A percentile compares a stretch with the other conserved stretches of the same genome.
phyloP scores from a whole-genome alignment of 2,888 invertebrate species.

The Zaprionus lineosus region DNA sequence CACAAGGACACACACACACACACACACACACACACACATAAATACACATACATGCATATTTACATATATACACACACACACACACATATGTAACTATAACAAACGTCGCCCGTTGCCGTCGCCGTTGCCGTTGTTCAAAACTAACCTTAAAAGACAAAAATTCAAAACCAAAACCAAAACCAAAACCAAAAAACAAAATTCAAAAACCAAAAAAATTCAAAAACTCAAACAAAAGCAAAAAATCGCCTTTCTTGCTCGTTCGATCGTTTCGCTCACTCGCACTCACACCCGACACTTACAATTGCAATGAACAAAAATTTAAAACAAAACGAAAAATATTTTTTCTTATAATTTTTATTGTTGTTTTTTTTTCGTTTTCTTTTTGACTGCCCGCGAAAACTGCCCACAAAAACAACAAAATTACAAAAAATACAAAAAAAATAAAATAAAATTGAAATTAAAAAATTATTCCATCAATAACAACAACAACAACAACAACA shows the following conservation, averaged over 20 bases:
- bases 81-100: slow-evolving; percentile 29
- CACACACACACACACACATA: slow-evolving; percentile 18
- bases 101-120: slow-evolving; percentile 52
- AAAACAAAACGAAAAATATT: slow-evolving; percentile 35
- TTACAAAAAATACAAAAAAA: slow-evolving; percentile 20
- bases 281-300: slow-evolving; percentile 44
- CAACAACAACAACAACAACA: slow-evolving; percentile 63
- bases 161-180: slow-evolving; percentile 19
- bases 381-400: slow-evolving; percentile 58
- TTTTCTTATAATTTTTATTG: slow-evolving; percentile 76
- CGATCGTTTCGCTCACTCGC: slow-evolving; percentile 56
- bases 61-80: neutral
- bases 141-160: slow-evolving; percentile 3
- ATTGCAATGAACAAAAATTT: slow-evolving; percentile 27
- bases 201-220: slow-evolving; percentile 4
- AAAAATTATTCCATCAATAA: slow-evolving; percentile 38
- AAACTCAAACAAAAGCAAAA: slow-evolving; percentile 19
- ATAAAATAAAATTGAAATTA: slow-evolving; percentile 43
- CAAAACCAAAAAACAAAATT: neutral
- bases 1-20: neutral
- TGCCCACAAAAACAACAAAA: slow-evolving; percentile 2
- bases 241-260: slow-evolving; percentile 27
- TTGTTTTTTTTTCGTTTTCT: slow-evolving; percentile 67
- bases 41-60: neutral
- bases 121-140: slow-evolving; percentile 37